phyloP scores from a whole-genome alignment of 2,113 vertebrate species.

The Rattus norvegicus region DNA sequence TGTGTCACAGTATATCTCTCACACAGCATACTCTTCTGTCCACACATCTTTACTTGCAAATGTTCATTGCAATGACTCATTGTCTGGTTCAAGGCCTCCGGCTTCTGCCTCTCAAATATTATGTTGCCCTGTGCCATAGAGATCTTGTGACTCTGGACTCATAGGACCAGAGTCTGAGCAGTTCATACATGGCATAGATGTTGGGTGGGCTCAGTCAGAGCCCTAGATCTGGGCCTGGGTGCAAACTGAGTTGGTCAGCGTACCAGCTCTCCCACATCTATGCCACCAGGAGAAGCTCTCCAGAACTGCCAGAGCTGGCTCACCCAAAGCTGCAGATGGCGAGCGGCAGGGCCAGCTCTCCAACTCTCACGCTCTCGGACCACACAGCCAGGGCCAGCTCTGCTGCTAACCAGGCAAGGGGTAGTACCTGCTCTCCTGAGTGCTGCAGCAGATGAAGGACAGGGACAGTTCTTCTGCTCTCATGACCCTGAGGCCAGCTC shows the following conservation, averaged over 20 bases:
- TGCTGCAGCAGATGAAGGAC: background rate
- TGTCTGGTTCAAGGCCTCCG: background rate
- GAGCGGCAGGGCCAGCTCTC: background rate
- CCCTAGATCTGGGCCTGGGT: background rate
- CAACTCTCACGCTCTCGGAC: background rate
- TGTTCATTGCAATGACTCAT: background rate
- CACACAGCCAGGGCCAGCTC: background rate
- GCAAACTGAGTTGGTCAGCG: background rate
- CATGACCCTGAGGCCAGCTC: background rate
- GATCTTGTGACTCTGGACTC: background rate
- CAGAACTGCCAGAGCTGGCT: background rate
- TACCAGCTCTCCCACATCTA: background rate
- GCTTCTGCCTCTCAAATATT: background rate
- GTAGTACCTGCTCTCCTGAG: background rate
- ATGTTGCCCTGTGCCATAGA: background rate
- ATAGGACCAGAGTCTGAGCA: background rate
- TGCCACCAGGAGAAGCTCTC: background rate
- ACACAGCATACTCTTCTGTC: background rate
- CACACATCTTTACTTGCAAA: background rate
- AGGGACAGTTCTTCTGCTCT: background rate
- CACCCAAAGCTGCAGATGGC: background rate
- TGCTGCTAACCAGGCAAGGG: background rate
- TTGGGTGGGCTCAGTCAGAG: background rate
- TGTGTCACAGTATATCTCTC: background rate
- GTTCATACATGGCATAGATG: background rate